Base-by-base conservation (phyloP, 2,113 vertebrate species). In the Heterotis niloticus region DNA sequence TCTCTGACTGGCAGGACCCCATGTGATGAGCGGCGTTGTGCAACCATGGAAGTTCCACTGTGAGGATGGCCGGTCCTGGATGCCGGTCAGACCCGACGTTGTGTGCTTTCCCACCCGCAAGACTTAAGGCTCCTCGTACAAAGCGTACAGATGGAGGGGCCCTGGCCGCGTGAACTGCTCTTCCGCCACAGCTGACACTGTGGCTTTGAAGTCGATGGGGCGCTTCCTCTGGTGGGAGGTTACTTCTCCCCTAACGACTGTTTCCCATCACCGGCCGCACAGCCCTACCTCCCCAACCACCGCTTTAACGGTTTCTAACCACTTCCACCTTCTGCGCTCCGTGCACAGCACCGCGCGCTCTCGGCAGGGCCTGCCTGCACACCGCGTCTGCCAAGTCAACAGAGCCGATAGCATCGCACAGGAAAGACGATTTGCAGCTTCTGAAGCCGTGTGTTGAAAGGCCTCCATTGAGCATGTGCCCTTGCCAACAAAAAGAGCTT, bases 191-290 rank as follows among this genome's bases (percentile, higher is more conserved):
- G 92, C 89, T 92, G 91, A 91, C 87, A 86, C 88, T 84, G 90
- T 88, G 65, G 83, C 90, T 91, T 90, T 93, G 87, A 91, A 92
- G 92, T 90, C 82, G 86, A 81, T 84, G 80, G 82, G 85, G 85
- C 88, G 81, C 87, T 94, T 94, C 93, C 93, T 93, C 91, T 91
- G 92, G 62, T 91, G 92, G 82, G 84, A 84, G 84, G 88, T 85
- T 87, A 89, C 88, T 88, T 89, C 88, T 88, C 87, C 78, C 92
- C 91, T 93, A 97, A 97, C 95, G 93, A 94, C 94, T 89, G 79
- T 95, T 96, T 96, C 95, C 93, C 95, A 93, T 94, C 93, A 92
- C 79, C 90, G 87, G 92, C 96, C 95, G 89, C 96, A 96, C 81
- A 94, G 90, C 91, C 91, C 93, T 92, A 93, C 92, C 91, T 95